Conservation (phyloP, 37 sponge, comb jelly and placozoan genomes). For the Aphrocallistes beatrix region DNA sequence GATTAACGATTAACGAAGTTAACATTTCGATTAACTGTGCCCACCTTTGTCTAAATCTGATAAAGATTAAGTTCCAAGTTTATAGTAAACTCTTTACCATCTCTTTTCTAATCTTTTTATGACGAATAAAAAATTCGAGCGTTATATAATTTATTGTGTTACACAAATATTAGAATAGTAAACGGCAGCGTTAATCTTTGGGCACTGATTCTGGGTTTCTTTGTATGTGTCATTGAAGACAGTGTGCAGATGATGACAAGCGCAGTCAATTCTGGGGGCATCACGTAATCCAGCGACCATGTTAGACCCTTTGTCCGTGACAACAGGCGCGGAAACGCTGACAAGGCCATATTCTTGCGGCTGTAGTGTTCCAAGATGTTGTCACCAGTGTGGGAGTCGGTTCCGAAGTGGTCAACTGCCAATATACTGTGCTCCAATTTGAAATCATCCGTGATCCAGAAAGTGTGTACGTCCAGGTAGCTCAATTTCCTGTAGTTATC, state of each 20-base stretch:
- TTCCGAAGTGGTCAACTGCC: slow-evolving; percentile 17
- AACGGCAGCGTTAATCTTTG: slow-evolving; percentile 5
- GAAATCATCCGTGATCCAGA: slow-evolving; percentile 18
- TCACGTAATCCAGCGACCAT: slow-evolving; percentile 18
- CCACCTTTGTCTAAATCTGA: no score
- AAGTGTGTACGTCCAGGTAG: slow-evolving; percentile 15
- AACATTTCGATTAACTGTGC: no score
- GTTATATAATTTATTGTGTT: no score
- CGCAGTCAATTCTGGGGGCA: slow-evolving; percentile 13
- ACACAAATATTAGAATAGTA: no score
- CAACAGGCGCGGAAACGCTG: slow-evolving; percentile 18
- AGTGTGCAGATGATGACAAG: slow-evolving; percentile 14
- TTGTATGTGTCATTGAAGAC: slow-evolving; percentile 11
- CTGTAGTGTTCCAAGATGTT: slow-evolving; percentile 17
- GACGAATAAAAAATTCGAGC: no score
- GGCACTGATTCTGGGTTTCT: slow-evolving; percentile 19
- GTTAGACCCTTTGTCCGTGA: slow-evolving; percentile 15
- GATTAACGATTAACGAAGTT: no score
- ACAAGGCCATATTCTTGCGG: slow-evolving; percentile 10
- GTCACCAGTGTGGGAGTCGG: slow-evolving; percentile 17
- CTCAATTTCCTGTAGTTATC: slow-evolving; percentile 12
- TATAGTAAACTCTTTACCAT: no score
- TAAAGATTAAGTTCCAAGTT: no score
- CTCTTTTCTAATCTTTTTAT: no score
- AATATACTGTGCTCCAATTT: slow-evolving; percentile 12